A percentile compares a stretch with the other conserved stretches of the same genome.
Conservation (phyloP, 1,140 invertebrate species). For the Centruroides sculpturatus region DNA sequence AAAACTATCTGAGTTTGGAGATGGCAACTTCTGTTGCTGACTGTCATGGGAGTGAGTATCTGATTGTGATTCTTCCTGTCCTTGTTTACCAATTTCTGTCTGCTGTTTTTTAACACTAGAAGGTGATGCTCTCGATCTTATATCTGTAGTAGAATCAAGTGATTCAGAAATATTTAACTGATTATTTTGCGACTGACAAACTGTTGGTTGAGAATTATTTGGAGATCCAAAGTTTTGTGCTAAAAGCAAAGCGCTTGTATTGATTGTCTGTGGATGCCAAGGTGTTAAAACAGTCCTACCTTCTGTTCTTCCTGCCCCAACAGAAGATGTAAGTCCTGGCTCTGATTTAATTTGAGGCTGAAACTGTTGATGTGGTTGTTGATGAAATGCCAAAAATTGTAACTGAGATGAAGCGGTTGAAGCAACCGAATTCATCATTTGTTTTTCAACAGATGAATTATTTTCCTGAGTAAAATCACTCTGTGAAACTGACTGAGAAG, state of each 20-base stretch:
- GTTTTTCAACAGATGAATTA: no score
- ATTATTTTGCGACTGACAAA: neutral
- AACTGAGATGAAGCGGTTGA: conserved; percentile 16
- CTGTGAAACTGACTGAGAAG: no score
- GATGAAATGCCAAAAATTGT: conserved; percentile 19
- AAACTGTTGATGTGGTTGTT: conserved; percentile 2
- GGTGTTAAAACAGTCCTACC: neutral
- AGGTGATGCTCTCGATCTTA: no score
- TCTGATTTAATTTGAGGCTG: neutral
- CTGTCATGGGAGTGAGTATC: no score
- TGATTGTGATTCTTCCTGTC: no score
- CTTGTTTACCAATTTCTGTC: no score
- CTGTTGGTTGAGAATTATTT: neutral
- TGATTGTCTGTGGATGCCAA: conserved; percentile 16
- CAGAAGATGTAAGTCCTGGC: conserved; percentile 18
- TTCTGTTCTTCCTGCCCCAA: conserved; percentile 21
- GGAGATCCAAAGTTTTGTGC: conserved; percentile 14
- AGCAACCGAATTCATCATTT: conserved; percentile 13
- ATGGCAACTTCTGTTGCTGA: no score
- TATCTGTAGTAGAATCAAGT: no score
- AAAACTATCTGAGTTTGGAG: no score
- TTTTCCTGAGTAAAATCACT: no score
- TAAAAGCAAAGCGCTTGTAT: conserved; percentile 12
- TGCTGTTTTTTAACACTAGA: no score
- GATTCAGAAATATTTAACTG: neutral